Evolutionary conservation across 2,888 invertebrate species (phyloP).

Genomic region (Deroplatys truncata): DNA sequence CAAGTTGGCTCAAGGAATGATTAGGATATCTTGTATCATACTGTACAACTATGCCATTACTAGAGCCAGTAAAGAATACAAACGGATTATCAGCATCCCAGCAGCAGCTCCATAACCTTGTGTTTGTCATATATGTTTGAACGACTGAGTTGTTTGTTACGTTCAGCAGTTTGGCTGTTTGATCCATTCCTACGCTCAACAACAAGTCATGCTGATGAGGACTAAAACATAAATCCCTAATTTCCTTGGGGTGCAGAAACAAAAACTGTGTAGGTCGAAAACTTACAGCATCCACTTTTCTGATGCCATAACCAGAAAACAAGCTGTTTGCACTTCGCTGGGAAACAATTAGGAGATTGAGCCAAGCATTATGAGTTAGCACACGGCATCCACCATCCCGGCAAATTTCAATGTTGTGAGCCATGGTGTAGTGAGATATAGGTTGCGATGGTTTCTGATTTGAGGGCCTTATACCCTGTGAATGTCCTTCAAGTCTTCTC

Average conservation of each 20-base stretch:
- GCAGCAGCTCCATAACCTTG: slow-evolving; percentile 81
- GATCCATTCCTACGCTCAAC: slow-evolving; percentile 76
- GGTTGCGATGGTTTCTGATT: slow-evolving; percentile 23
- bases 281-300: slow-evolving; percentile 64
- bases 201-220: slow-evolving; percentile 62
- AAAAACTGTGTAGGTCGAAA: slow-evolving; percentile 65
- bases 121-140: slow-evolving; percentile 50
- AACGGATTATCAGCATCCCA: slow-evolving; percentile 69
- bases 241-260: slow-evolving; percentile 66
- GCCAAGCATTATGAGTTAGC: slow-evolving; percentile 61
- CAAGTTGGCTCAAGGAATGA: slow-evolving; percentile 45
- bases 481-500: not conserved
- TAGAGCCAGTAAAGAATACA: slow-evolving; percentile 72
- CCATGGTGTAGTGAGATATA: slow-evolving; percentile 40
- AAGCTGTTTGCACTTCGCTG: slow-evolving; percentile 66
- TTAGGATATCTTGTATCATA: slow-evolving; percentile 67
- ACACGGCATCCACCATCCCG: slow-evolving; percentile 75
- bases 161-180: slow-evolving; percentile 67
- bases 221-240: slow-evolving; percentile 77
- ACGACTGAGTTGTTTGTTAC: slow-evolving; percentile 59
- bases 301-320: slow-evolving; percentile 76
- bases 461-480: not conserved
- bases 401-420: slow-evolving; percentile 62
- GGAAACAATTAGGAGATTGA: slow-evolving; percentile 67
- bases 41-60: slow-evolving; percentile 66